Evolutionary conservation across 1,140 invertebrate species (phyloP), one percentile per base, ranked within the genome.

Genomic region (Anadara kagoshimensis): DNA sequence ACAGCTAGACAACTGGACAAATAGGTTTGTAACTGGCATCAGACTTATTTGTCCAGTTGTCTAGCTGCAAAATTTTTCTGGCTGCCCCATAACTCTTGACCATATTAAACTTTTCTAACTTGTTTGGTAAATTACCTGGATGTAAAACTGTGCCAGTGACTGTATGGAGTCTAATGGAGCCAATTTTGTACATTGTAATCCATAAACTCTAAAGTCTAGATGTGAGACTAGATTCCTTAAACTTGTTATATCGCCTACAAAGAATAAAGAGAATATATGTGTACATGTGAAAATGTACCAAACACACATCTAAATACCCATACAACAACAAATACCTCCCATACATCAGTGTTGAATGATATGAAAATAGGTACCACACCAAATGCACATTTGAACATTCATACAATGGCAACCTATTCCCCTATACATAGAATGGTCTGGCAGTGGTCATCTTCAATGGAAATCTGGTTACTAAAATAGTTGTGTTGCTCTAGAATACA

Each of bases 101-200:
- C 1, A 41, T 20, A 18, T 1, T 18, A 44, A n/a, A 11, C 43
- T 43, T 45, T 22, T 22, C 11, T 43, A 43, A 5, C 2, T 44
- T 24, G n/a, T 44, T 16, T 18, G n/a, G 12, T 22, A 44, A 20
- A 14, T 65, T 82, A 93, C 92, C 86, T 91, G 80, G 24, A 97
- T 90, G 86, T 98, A 98, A 89, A 92, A 95, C 51, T 88, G 84
- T 5, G 97, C 96, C 44, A 98, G 90, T 36, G 93, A 90, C 24
- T 92, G 86, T 67, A 98, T 93, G 20, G 92, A 93, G 14, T 80
- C 83, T 0, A 95, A 84, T 16, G 96, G 95, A 20, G 94, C 93
- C 41, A 93, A 91, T 59, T 90, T 89, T 1, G 94, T 94, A 87
- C 95, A 97, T 88, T 99, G 97, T 16, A 99, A 89, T 53, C 97